Evolutionary conservation across 2,797 vertebrate species (phyloP).

Genomic region (Sardinella longiceps): DNA sequence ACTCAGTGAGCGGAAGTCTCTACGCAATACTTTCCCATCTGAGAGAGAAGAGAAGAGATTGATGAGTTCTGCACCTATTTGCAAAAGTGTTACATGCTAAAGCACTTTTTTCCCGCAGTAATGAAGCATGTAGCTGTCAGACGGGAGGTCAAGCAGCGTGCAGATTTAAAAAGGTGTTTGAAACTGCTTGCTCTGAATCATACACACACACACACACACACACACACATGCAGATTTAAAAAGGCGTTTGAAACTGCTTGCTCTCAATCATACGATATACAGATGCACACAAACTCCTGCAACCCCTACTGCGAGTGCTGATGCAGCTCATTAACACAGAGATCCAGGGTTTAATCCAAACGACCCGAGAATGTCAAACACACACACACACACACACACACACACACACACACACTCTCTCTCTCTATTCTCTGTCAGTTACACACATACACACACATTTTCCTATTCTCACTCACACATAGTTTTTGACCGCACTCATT

Average conservation of each 20-base stretch:
- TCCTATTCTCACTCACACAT: background rate
- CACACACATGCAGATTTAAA: background rate
- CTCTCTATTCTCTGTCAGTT: background rate
- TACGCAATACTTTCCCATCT: background rate
- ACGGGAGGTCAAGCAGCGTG: background rate
- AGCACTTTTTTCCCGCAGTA: too few species aligned
- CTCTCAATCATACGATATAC: background rate
- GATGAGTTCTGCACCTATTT: background rate
- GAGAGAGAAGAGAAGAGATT: too few species aligned
- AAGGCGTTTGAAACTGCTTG: too few species aligned
- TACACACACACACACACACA: background rate
- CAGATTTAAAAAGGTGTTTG: too few species aligned
- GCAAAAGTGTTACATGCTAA: background rate
- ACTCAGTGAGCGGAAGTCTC: background rate
- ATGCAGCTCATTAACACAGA: slow-evolving; percentile 8
- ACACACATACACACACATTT: background rate
- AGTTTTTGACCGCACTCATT: background rate
- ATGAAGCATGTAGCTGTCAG: too few species aligned
- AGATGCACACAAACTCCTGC: background rate
- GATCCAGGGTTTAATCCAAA: slow-evolving; percentile 18
- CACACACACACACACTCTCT: too few species aligned
- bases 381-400: background rate
- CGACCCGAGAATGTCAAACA: slow-evolving; percentile 13
- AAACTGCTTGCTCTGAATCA: too few species aligned
- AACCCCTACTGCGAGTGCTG: background rate